Evolutionary conservation across 2,113 vertebrate species (phyloP).

Genomic region (Axis porcinus): DNA sequence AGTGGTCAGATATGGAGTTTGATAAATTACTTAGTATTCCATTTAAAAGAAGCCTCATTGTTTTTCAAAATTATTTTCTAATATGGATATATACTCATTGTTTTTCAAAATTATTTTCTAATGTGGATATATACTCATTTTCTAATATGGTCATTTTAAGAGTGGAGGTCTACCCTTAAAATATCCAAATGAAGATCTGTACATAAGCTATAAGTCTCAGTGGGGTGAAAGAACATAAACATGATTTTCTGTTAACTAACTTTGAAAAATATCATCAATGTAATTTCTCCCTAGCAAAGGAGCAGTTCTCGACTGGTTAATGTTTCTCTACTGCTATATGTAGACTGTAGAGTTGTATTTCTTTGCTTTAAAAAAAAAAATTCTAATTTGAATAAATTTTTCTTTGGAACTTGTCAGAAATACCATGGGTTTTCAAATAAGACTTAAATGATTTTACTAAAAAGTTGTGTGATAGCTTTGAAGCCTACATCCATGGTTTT

Average conservation of each 20-base stretch:
- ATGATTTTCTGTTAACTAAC: conserved; percentile 44
- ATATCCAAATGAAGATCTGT: not conserved
- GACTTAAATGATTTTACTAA: not conserved
- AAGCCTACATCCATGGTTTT: not conserved
- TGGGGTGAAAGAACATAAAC: not conserved
- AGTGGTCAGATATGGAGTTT: not conserved
- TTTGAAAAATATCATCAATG: conserved; percentile 37
- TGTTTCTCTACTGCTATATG: not conserved
- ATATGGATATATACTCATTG: not conserved
- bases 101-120: conserved; percentile 50
- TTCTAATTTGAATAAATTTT: conserved; percentile 27
- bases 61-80: conserved; percentile 48
- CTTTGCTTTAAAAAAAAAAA: not conserved
- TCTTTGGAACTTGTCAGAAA: conserved; percentile 26
- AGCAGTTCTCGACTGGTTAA: conserved; percentile 18
- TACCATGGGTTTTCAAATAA: conserved; percentile 25
- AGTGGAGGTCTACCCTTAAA: conserved; percentile 12
- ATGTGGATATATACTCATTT: conserved; percentile 1
- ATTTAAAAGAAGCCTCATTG: conserved; percentile 46
- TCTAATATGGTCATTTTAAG: not conserved
- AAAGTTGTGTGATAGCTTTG: not conserved
- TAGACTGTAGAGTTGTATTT: not conserved
- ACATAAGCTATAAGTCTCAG: conserved; percentile 3
- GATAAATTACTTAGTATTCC: conserved; percentile 29
- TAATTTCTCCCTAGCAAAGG: conserved; percentile 47